Evolutionary conservation across 2,797 vertebrate genomes (phyloP).

Genomic region (Tadarida brasiliensis): DNA sequence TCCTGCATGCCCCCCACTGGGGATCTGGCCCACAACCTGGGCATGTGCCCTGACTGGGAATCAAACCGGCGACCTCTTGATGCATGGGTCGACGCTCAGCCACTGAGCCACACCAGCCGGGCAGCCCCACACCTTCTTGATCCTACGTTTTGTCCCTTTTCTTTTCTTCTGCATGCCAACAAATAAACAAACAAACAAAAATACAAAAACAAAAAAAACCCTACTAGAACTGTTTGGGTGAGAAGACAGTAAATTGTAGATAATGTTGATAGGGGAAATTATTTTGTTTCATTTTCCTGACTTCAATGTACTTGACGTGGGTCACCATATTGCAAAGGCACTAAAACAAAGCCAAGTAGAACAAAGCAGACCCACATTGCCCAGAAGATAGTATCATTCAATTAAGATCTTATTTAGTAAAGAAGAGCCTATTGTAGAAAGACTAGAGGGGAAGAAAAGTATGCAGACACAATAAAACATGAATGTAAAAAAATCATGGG

Average conservation of each 20-base stretch:
- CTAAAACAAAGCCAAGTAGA: constrained; percentile 46
- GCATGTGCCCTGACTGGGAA: no score
- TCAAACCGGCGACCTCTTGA: no score
- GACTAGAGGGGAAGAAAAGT: neutral
- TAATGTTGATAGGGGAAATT: neutral
- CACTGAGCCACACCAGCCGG: no score
- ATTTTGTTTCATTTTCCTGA: constrained; percentile 33
- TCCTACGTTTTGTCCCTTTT: neutral
- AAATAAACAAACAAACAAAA: neutral
- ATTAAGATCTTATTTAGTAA: constrained; percentile 56
- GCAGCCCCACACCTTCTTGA: neutral
- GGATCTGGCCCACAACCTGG: no score
- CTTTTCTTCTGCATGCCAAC: neutral
- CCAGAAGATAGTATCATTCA: constrained; percentile 7
- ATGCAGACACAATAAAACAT: constrained; percentile 18
- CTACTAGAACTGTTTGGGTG: neutral
- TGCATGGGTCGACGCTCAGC: no score
- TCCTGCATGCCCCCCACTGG: no score
- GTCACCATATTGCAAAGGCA: neutral
- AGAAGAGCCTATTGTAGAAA: neutral
- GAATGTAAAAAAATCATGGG: neutral
- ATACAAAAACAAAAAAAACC: neutral
- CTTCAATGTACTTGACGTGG: neutral
- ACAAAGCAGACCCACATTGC: neutral
- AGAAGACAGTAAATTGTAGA: neutral